Conservation (phyloP, 2,113 vertebrate species). For the Atractosteus spatula region DNA sequence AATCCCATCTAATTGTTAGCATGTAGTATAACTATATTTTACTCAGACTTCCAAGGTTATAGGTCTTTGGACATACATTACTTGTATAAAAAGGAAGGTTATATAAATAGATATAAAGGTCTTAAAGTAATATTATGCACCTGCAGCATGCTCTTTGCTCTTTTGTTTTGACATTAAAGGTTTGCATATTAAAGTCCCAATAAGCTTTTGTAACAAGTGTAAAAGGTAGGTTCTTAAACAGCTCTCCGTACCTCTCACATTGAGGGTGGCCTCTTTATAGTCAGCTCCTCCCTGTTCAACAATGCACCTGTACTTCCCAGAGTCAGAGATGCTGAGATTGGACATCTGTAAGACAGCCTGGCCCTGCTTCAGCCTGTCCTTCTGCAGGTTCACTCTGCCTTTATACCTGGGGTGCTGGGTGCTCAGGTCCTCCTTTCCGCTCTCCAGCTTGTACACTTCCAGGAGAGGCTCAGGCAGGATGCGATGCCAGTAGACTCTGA, state of each 20-base stretch:
- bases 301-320: slow-evolving; percentile 76
- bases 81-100: too few relatives aligned
- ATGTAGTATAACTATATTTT: too few relatives aligned
- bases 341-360: slow-evolving; percentile 71
- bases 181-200: too few relatives aligned
- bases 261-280: slow-evolving; percentile 75
- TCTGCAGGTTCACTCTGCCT: slow-evolving; percentile 61
- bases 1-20: too few relatives aligned
- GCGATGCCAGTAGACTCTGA: slow-evolving; percentile 72
- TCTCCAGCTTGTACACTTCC: slow-evolving; percentile 59
- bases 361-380: slow-evolving; percentile 63
- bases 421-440: slow-evolving; percentile 44
- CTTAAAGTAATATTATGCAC: too few relatives aligned
- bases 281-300: slow-evolving; percentile 69
- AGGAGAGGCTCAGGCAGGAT: fast-evolving
- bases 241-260: slow-evolving; percentile 66
- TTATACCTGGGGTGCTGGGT: slow-evolving; percentile 52
- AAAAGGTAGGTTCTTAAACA: too few relatives aligned
- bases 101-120: too few relatives aligned
- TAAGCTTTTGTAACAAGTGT: too few relatives aligned
- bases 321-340: slow-evolving; percentile 68
- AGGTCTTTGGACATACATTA: too few relatives aligned
- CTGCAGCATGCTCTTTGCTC: too few relatives aligned
- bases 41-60: too few relatives aligned
- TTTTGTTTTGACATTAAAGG: too few relatives aligned